Evolutionary conservation across 2,113 vertebrate species (phyloP).

Genomic region (Microtus montanus): DNA sequence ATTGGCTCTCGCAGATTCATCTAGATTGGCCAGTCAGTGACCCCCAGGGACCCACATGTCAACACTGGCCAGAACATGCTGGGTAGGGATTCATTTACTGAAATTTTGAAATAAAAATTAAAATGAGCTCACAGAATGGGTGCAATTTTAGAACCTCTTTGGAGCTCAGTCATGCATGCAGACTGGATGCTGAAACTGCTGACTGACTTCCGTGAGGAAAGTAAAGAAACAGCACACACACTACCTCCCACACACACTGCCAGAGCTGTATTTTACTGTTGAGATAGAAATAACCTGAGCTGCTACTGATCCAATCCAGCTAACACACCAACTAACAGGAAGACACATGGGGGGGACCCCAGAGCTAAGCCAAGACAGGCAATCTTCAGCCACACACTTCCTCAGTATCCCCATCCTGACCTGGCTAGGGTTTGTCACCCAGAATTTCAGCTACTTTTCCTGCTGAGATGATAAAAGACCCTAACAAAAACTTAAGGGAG

Average conservation of each 20-base stretch:
- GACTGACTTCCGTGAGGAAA: not conserved
- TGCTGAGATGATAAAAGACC: not conserved
- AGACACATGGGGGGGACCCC: not conserved
- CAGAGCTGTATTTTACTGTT: not conserved
- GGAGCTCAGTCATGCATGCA: not conserved
- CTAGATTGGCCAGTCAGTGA: not conserved
- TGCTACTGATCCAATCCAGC: no score
- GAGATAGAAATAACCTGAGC: not conserved
- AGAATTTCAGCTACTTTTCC: not conserved
- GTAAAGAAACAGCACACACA: not conserved
- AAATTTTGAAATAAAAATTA: not conserved
- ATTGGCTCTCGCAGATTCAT: not conserved
- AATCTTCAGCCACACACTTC: not conserved
- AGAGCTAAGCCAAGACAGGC: not conserved
- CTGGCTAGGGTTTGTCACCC: not conserved
- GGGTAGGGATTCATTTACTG: not conserved
- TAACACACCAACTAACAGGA: fast-evolving
- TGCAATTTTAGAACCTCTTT: not conserved
- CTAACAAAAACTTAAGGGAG: not conserved
- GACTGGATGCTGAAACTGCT: not conserved
- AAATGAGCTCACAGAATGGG: not conserved
- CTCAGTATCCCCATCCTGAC: not conserved
- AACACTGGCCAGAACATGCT: not conserved
- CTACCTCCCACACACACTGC: fast-evolving
- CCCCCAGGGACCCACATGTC: not conserved